These are phyloP conservation scores for Ormyrus thymus DNA, from an alignment of 2,888 invertebrate genomes.

Conservation along the genomic window DNA sequence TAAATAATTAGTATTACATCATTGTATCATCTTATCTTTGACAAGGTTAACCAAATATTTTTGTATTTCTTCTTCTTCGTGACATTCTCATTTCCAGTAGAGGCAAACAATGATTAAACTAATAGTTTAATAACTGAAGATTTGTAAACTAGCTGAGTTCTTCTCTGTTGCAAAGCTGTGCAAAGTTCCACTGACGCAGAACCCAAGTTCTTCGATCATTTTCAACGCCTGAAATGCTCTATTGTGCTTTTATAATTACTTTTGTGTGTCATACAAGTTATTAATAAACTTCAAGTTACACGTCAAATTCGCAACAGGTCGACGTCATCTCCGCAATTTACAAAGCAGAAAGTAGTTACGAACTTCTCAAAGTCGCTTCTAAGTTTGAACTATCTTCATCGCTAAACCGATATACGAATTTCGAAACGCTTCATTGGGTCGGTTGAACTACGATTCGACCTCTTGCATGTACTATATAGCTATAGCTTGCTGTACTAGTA, in stretches of 20 bases:
- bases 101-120: too few relatives aligned
- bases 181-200: too few relatives aligned
- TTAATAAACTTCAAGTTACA: conserved; percentile 28
- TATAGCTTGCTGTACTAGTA: conserved; percentile 19
- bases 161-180: too few relatives aligned
- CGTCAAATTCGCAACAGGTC: conserved; percentile 50
- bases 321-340: conserved; percentile 39
- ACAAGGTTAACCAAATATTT: too few relatives aligned
- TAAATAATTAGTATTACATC: too few relatives aligned
- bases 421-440: conserved; percentile 48
- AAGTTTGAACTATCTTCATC: conserved; percentile 51
- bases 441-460: conserved; percentile 36
- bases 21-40: too few relatives aligned
- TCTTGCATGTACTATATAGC: background rate
- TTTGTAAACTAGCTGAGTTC: too few relatives aligned
- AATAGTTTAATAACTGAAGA: too few relatives aligned
- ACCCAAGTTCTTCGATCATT: too few relatives aligned
- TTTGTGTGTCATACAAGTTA: conserved; percentile 12
- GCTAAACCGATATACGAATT: conserved; percentile 48
- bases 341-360: conserved; percentile 52
- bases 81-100: too few relatives aligned
- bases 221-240: conserved; percentile 1
- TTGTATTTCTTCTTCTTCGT: too few relatives aligned
- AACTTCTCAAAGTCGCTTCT: conserved; percentile 49
- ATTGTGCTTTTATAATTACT: conserved; percentile 10